Evolutionary conservation across 2,797 vertebrate genomes (phyloP).

Genomic region (Pampus argenteus): DNA sequence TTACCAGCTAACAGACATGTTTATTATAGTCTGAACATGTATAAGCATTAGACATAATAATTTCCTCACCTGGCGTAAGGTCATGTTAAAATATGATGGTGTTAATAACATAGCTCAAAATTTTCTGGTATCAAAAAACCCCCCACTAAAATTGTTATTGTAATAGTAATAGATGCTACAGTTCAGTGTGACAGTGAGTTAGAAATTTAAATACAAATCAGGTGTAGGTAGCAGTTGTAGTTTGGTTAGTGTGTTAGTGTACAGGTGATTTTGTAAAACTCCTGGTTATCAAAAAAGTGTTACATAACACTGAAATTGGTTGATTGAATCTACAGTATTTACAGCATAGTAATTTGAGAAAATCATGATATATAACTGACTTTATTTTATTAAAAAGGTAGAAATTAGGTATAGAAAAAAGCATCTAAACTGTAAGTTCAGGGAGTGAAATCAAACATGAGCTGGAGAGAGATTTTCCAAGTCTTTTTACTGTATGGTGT

Average conservation of each 20-base stretch:
- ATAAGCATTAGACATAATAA: slow-evolving; percentile 16
- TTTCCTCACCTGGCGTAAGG: slow-evolving; percentile 11
- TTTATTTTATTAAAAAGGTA: not conserved
- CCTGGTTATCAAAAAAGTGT: no score
- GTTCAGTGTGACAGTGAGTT: no score
- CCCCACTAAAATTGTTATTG: no score
- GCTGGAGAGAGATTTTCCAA: slow-evolving; percentile 2
- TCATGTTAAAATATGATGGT: not conserved
- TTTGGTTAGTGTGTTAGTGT: not conserved
- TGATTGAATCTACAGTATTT: not conserved
- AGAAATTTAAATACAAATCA: no score
- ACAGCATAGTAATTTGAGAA: not conserved
- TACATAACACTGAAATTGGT: not conserved
- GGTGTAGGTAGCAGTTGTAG: no score
- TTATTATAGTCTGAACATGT: slow-evolving; percentile 40
- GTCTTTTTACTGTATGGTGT: slow-evolving; percentile 9
- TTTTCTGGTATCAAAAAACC: not conserved
- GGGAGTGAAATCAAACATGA: not conserved
- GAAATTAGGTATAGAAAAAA: no score
- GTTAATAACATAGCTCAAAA: not conserved
- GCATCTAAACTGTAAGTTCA: not conserved
- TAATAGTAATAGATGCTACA: no score
- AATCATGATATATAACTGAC: not conserved
- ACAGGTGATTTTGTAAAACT: slow-evolving; percentile 1
- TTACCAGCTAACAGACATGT: slow-evolving; percentile 25